Evolutionary conservation across 2,888 invertebrate species (phyloP).

Genomic region (Sinohyriopsis cumingii): DNA sequence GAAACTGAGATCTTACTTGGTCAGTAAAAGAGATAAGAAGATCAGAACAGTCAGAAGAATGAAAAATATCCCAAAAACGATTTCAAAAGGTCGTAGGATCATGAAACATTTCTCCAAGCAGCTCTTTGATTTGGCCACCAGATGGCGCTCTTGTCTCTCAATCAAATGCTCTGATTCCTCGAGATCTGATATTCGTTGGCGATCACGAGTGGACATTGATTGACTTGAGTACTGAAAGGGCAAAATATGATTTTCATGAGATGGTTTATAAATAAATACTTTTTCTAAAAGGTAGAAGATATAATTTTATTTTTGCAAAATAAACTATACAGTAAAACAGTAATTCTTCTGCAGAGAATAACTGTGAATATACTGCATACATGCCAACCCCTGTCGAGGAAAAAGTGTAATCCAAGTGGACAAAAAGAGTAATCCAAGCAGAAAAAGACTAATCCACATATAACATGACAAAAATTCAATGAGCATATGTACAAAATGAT

Average conservation of each 20-base stretch:
- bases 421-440: no score
- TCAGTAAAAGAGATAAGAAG: conserved; percentile 70
- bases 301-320: no score
- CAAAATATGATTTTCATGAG: background rate
- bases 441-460: no score
- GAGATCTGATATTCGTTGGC: conserved; percentile 54
- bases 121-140: conserved; percentile 59
- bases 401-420: no score
- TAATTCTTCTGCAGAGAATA: no score
- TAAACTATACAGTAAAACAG: no score
- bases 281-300: no score
- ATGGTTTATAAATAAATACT: no score
- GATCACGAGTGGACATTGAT: conserved; percentile 56
- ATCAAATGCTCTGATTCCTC: conserved; percentile 69
- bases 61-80: conserved; percentile 67
- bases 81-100: conserved; percentile 69
- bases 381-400: no score
- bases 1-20: conserved; percentile 64
- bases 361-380: no score
- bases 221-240: conserved; percentile 50
- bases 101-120: conserved; percentile 61
- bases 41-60: conserved; percentile 66
- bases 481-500: no score
- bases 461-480: no score
- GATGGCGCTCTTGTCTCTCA: conserved; percentile 63